Percentiles rank a stretch among this genome's conserved stretches.
Conservation (phyloP, 2,113 vertebrate genomes). For the Apistogramma diplotaenia region DNA sequence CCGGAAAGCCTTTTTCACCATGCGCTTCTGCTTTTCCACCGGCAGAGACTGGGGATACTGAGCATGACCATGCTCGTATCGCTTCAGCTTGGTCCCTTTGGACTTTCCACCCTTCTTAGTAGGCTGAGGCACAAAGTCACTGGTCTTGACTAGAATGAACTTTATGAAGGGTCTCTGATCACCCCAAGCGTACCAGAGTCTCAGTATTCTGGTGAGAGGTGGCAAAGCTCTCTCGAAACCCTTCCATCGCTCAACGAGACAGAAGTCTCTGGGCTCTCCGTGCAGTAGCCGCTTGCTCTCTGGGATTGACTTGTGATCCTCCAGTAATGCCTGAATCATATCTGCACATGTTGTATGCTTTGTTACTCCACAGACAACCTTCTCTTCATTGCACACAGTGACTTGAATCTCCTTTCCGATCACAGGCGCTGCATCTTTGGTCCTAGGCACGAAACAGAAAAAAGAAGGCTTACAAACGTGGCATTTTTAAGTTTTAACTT, state of each 20-base stretch:
- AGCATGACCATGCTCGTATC: conserved; percentile 79
- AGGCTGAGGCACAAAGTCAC: conserved; percentile 83
- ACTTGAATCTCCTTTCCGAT: conserved; percentile 89
- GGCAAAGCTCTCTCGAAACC: conserved; percentile 89
- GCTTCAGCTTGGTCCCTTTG: conserved; percentile 77
- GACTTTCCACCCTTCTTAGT: conserved; percentile 80
- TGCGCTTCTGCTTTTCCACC: conserved; percentile 87
- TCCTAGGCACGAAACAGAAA: conserved; percentile 69
- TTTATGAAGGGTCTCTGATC: conserved; percentile 87
- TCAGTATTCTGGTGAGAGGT: conserved; percentile 88
- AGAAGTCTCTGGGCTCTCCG: conserved; percentile 88
- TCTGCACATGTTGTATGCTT: conserved; percentile 91
- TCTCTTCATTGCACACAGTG: conserved; percentile 91
- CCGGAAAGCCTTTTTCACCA: conserved; percentile 91
- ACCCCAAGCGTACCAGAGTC: conserved; percentile 94
- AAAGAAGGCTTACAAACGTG: neutral
- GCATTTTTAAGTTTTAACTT: neutral
- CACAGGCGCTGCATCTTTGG: conserved; percentile 80
- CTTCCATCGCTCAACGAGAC: conserved; percentile 92
- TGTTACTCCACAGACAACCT: conserved; percentile 90
- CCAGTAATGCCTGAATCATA: conserved; percentile 89
- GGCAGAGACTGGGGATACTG: conserved; percentile 81
- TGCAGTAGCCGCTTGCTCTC: conserved; percentile 83
- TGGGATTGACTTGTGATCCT: conserved; percentile 83
- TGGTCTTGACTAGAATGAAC: conserved; percentile 87